Evolutionary conservation across 2,888 invertebrate species (phyloP), one percentile per base, ranked within the genome.

Genomic region (Folsomia candida): DNA sequence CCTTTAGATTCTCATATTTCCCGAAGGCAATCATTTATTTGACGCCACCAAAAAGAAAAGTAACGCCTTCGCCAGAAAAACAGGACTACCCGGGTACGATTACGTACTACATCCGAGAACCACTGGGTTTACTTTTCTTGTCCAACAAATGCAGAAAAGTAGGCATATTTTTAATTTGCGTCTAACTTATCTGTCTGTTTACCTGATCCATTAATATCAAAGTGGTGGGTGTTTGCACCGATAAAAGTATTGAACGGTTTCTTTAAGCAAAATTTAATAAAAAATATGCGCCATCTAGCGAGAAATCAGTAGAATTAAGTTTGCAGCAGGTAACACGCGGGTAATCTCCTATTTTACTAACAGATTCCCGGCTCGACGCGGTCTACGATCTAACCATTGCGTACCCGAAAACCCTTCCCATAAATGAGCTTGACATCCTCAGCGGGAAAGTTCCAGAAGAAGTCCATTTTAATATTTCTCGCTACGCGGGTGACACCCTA

Each of bases 371-470:
- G 26, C 83, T 94, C 66, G 87, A 89, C 73, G 89, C 91, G 0
- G 86, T 94, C n/a, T 93, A 93, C 82, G 94, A 94, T 82, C 86
- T 93, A 76, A 92, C 93, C 0, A 86, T 94, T n/a, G 91, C 89
- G 0, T 94, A 94, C 83, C 92, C 92, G 3, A 87, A 87, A 75
- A 87, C 87, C 18, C 84, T 89, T 37, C 91, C 92, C 0, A 91
- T 92, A 82, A 89, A 88, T 25, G 93, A 94, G 83, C 82, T 87
- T 25, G 89, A 91, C 80, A 83, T 77, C 51, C 81, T 91, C 6
- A 84, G 84, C 20, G 93, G 93, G 9, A 86, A 85, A 69, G 87
- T 91, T 80, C 93, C 94, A 0, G 86, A 86, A 74, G 87, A 90
- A 81, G 90, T 93, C 11, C 90, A 91, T 82, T 90, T 93, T 81